A percentile compares a stretch with the other conserved stretches of the same genome.
These are phyloP conservation scores for Sarcophaga caerulescens DNA, from an alignment of 2,888 invertebrate genomes.

Conservation along the genomic window DNA sequence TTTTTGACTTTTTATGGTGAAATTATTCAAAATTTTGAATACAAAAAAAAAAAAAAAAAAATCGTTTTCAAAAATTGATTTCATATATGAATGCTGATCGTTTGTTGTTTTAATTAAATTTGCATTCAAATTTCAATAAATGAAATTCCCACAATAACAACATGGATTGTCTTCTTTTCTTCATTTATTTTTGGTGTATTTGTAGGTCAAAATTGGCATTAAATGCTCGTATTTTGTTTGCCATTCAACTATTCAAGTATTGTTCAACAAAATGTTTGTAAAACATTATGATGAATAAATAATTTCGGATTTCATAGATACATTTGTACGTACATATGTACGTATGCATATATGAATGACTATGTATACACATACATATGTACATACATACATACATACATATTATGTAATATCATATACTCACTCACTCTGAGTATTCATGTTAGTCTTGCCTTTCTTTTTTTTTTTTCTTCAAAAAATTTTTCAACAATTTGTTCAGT, in stretches of 20 bases:
- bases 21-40: constrained; percentile 44
- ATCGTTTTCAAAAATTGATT: not conserved
- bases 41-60: not conserved
- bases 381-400: not conserved
- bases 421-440: not conserved
- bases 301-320: not conserved
- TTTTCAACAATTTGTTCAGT: not conserved
- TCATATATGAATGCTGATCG: not conserved
- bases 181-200: not conserved
- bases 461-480: not conserved
- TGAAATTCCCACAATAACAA: constrained; percentile 48
- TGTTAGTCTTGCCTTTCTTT: not conserved
- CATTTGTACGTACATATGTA: not conserved
- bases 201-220: constrained; percentile 43
- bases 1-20: constrained; percentile 15
- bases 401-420: constrained; percentile 7
- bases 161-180: constrained; percentile 1
- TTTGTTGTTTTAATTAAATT: constrained; percentile 23
- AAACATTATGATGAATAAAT: constrained; percentile 12
- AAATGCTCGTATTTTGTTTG: not conserved
- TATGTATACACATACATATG: not conserved
- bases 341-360: constrained; percentile 2
- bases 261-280: constrained; percentile 8
- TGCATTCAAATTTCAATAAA: constrained; percentile 23
- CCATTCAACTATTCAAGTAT: constrained; percentile 26